phyloP scores from a whole-genome alignment of 2,888 invertebrate species.

The Drosophila infuscata region DNA sequence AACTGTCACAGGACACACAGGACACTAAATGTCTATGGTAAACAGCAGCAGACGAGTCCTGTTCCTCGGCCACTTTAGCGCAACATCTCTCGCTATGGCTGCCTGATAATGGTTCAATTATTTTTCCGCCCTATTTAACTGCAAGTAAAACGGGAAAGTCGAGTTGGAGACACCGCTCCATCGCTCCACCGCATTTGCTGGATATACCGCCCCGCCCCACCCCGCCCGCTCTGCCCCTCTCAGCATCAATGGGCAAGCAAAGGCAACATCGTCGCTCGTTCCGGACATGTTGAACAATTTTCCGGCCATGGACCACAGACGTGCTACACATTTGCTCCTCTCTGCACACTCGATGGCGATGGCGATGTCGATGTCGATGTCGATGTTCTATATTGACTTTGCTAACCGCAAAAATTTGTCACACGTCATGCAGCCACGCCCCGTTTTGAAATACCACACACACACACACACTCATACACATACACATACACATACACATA shows the following conservation, averaged over 20 bases:
- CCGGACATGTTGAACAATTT: conserved; percentile 73
- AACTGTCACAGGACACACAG: background rate
- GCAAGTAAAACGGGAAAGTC: conserved; percentile 79
- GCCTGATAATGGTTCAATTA: conserved; percentile 88
- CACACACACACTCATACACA: conserved; percentile 1
- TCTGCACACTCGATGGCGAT: conserved; percentile 7
- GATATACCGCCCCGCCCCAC: too few relatives aligned
- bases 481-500: background rate
- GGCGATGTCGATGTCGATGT: conserved; percentile 5
- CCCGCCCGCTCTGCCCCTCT: background rate
- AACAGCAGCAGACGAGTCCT: conserved; percentile 12
- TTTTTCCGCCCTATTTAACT: conserved; percentile 93
- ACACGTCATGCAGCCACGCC: conserved; percentile 67
- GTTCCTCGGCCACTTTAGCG: conserved; percentile 9
- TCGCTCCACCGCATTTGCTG: conserved; percentile 1
- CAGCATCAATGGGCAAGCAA: background rate
- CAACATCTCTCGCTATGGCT: conserved; percentile 24
- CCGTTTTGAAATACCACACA: conserved; percentile 33
- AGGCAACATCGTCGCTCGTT: conserved; percentile 40
- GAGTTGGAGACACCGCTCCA: conserved; percentile 19
- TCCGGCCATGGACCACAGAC: conserved; percentile 63
- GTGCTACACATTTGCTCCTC: conserved; percentile 44
- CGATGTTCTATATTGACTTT: conserved; percentile 42
- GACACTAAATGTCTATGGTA: conserved; percentile 1
- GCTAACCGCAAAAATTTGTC: conserved; percentile 68